Evolutionary conservation across 1,140 invertebrate species (phyloP).

Genomic region (Eciton burchellii): DNA sequence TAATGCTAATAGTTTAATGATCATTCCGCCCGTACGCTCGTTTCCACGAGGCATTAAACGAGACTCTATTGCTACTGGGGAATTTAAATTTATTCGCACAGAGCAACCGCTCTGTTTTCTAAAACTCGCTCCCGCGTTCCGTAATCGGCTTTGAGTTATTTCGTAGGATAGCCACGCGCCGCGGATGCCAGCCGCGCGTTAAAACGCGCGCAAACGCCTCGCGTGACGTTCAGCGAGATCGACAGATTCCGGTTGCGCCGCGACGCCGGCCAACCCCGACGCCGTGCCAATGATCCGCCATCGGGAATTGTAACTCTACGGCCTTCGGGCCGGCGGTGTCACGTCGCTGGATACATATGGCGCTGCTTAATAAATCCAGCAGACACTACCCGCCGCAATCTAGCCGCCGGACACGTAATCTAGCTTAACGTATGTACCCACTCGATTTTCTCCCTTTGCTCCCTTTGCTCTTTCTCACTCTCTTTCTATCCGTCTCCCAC

Average conservation of each 20-base stretch:
- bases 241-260: not conserved
- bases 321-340: not conserved
- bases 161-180: not conserved
- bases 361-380: conserved; percentile 73
- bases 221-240: not conserved
- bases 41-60: conserved; percentile 24
- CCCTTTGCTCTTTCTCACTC: not conserved
- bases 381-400: conserved; percentile 63
- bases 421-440: conserved; percentile 71
- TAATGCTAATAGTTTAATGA: not conserved
- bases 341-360: conserved; percentile 39
- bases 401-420: conserved; percentile 70
- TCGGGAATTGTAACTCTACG: conserved; percentile 68
- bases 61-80: not conserved
- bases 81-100: conserved; percentile 29
- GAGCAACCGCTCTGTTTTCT: conserved; percentile 21
- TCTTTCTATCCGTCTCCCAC: conserved; percentile 37
- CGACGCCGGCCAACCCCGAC: not conserved
- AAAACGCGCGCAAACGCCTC: conserved; percentile 37
- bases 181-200: conserved; percentile 1
- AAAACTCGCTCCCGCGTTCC: conserved; percentile 26
- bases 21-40: not conserved
- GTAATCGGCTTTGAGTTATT: conserved; percentile 17
- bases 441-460: conserved; percentile 67
- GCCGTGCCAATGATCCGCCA: conserved; percentile 48